Percentiles rank a stretch among this genome's conserved stretches.
phyloP scores from a whole-genome alignment of 2,113 vertebrate species.

The Clarias batrachus region DNA sequence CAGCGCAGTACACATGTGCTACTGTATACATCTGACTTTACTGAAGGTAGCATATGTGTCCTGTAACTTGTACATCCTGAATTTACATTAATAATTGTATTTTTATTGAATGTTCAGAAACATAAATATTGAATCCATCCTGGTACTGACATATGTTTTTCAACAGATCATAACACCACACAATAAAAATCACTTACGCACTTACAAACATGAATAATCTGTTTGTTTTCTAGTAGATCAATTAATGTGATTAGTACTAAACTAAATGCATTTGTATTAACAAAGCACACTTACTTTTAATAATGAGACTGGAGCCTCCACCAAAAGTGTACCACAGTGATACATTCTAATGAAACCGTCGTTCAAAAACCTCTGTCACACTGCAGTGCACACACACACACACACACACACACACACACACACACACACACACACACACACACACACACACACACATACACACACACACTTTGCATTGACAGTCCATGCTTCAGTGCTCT shows the following conservation, averaged over 20 bases:
- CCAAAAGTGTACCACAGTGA: slow-evolving; percentile 11
- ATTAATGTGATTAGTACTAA: neutral
- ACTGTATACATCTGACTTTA: too few relatives aligned
- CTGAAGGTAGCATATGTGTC: neutral
- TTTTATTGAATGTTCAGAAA: neutral
- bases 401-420: neutral
- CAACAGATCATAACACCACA: neutral
- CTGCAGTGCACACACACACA: neutral
- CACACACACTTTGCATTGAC: neutral
- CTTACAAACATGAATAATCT: neutral
- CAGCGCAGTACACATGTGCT: too few relatives aligned
- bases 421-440: neutral
- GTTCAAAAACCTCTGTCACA: slow-evolving; percentile 12
- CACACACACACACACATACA: neutral
- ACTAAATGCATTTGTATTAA: neutral
- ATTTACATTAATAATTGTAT: neutral
- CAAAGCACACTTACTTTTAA: neutral
- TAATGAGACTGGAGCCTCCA: neutral
- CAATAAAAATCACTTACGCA: neutral
- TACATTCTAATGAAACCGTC: neutral
- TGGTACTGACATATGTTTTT: neutral
- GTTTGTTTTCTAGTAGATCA: neutral
- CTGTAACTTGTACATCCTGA: neutral
- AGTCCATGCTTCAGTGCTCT: neutral
- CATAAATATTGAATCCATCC: neutral